phyloP scores from a whole-genome alignment of 2,888 invertebrate genomes.

The Hirtodrosophila trivittata region DNA sequence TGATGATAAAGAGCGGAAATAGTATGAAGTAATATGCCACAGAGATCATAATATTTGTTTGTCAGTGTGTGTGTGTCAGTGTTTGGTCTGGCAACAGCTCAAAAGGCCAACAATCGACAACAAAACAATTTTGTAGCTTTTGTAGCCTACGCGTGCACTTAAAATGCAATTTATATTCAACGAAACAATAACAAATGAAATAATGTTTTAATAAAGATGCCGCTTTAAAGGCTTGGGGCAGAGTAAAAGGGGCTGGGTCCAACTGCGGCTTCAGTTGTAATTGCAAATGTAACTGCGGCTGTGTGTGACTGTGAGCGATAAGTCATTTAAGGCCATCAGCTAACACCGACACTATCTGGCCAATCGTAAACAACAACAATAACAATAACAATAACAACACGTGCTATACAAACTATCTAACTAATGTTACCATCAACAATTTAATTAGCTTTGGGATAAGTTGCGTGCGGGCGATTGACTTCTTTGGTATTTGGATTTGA shows the following conservation, averaged over 20 bases:
- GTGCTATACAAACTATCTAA: constrained; percentile 37
- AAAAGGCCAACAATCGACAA: constrained; percentile 26
- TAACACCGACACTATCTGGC: constrained; percentile 45
- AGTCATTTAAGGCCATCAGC: constrained; percentile 52
- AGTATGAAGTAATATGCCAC: constrained; percentile 50
- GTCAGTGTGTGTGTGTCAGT: constrained; percentile 2
- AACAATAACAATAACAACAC: constrained; percentile 38
- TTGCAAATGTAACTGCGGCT: constrained; percentile 2
- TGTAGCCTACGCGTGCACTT: constrained; percentile 71
- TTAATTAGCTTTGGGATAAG: constrained; percentile 54
- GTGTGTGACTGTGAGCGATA: constrained; percentile 39
- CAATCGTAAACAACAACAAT: constrained; percentile 51
- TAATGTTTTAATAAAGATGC: constrained; percentile 74
- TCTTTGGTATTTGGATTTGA: constrained; percentile 7
- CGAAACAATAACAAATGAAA: constrained; percentile 61
- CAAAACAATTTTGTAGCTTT: constrained; percentile 37
- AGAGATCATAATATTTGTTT: constrained; percentile 67
- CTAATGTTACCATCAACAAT: constrained; percentile 46
- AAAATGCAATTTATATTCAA: constrained; percentile 75
- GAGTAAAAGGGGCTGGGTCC: constrained; percentile 7
- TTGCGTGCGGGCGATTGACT: constrained; percentile 9
- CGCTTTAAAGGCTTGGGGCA: not conserved
- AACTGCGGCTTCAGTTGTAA: constrained; percentile 3
- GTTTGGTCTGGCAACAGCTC: constrained; percentile 50
- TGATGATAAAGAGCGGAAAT: constrained; percentile 69